A percentile compares a stretch with the other conserved stretches of the same genome.
phyloP scores from a whole-genome alignment of 2,888 invertebrate genomes.

The Tenthredo distinguenda region DNA sequence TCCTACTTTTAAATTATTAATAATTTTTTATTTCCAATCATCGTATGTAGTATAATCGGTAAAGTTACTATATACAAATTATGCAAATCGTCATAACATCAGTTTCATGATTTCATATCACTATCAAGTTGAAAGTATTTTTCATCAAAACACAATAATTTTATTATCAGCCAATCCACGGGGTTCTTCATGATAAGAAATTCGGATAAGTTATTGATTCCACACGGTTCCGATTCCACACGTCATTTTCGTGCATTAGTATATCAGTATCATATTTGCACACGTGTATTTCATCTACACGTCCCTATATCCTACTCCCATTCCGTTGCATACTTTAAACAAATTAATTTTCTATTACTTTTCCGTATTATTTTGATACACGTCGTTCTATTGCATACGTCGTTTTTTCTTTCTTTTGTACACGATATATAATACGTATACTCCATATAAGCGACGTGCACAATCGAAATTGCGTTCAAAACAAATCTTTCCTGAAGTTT shows the following conservation, averaged over 20 bases:
- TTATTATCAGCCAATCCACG: constrained; percentile 66
- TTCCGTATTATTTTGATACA: neutral
- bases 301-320: neutral
- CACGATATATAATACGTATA: neutral
- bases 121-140: neutral
- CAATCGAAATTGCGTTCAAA: neutral
- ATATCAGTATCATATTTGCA: neutral
- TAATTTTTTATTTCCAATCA: constrained; percentile 60
- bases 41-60: constrained; percentile 51
- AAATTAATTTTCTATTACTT: neutral
- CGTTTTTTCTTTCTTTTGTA: neutral
- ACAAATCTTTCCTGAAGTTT: neutral
- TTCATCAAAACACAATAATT: constrained; percentile 10
- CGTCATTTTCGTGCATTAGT: neutral
- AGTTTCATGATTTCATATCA: constrained; percentile 27
- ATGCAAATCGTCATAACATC: constrained; percentile 61
- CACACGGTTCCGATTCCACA: neutral
- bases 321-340: neutral
- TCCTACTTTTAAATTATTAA: constrained; percentile 71
- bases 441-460: neutral
- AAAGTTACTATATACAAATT: constrained; percentile 55
- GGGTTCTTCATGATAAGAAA: constrained; percentile 54
- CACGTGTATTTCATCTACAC: neutral
- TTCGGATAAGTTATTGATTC: neutral
- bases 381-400: neutral